phyloP scores from a whole-genome alignment of 2,113 vertebrate genomes.

The Pelodiscus sinensis region DNA sequence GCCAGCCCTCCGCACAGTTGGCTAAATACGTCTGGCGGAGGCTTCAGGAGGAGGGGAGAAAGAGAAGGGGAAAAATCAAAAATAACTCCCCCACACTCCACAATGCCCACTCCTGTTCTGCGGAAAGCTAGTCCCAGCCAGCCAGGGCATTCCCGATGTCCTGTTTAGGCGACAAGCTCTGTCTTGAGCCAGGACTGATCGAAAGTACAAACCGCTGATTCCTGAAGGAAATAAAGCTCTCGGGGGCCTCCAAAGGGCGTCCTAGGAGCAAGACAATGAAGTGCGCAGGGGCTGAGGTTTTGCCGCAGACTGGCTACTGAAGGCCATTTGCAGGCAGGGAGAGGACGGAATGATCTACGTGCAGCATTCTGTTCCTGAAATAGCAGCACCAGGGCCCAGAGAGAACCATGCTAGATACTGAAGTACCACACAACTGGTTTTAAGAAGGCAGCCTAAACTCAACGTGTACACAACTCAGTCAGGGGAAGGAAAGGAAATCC shows the following conservation, averaged over 20 bases:
- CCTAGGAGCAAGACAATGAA: not conserved
- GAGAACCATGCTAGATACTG: not conserved
- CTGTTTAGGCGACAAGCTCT: not conserved
- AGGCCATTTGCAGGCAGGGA: not conserved
- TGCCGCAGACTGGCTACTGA: not conserved
- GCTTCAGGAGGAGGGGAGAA: not conserved
- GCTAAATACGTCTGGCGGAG: not conserved
- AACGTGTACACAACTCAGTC: not conserved
- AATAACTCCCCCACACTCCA: not conserved
- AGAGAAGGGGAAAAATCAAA: not conserved
- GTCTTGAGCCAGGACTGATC: not conserved
- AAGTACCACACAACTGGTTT: not conserved
- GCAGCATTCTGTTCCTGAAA: too few relatives aligned
- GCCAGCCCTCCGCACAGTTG: not conserved
- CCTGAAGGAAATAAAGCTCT: not conserved
- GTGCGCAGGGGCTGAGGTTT: not conserved
- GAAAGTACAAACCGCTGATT: not conserved
- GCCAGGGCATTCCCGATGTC: not conserved
- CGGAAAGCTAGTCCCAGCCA: not conserved
- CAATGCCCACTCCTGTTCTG: accelerated
- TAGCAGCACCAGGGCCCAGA: not conserved
- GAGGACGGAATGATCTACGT: not conserved
- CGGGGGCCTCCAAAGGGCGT: not conserved
- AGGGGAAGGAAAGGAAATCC: too few relatives aligned
- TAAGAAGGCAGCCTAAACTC: not conserved